Conservation (phyloP, 2,888 invertebrate genomes). For the Itoplectis maculator region DNA sequence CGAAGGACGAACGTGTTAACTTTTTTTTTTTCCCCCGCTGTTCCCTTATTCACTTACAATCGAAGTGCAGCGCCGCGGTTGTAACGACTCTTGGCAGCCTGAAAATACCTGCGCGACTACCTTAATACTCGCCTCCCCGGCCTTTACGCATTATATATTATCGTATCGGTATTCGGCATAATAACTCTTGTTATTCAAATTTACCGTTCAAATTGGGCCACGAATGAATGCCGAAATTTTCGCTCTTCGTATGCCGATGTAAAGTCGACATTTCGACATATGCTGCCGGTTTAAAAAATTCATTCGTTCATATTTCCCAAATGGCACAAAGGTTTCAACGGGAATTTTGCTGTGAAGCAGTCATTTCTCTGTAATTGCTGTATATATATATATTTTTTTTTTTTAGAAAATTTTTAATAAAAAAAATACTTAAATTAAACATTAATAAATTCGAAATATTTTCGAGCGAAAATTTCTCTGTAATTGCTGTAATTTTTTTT, state of each 20-base stretch:
- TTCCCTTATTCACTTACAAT: conserved; percentile 43
- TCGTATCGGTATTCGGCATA: background rate
- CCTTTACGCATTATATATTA: conserved; percentile 12
- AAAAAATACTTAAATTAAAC: too few species aligned
- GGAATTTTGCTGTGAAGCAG: too few species aligned
- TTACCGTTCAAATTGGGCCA: conserved; percentile 16
- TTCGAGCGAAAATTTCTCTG: too few species aligned
- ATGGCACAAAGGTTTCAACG: too few species aligned
- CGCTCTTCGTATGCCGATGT: background rate
- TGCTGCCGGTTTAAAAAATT: too few species aligned
- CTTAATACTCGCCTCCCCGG: conserved; percentile 25
- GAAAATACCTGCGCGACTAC: conserved; percentile 40
- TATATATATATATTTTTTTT: too few species aligned
- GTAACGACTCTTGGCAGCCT: conserved; percentile 9
- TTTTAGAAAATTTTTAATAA: too few species aligned
- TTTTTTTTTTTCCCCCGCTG: conserved; percentile 45
- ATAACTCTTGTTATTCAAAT: conserved; percentile 20
- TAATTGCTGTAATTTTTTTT: too few species aligned
- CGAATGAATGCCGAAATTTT: conserved; percentile 21
- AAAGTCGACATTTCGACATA: background rate
- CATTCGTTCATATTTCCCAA: too few species aligned
- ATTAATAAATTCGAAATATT: too few species aligned
- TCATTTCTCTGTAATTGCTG: too few species aligned
- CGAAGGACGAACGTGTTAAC: conserved; percentile 78
- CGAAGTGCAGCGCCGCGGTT: conserved; percentile 36